Conservation (phyloP, 2,797 vertebrate genomes). For the Eulemur coronatus region DNA sequence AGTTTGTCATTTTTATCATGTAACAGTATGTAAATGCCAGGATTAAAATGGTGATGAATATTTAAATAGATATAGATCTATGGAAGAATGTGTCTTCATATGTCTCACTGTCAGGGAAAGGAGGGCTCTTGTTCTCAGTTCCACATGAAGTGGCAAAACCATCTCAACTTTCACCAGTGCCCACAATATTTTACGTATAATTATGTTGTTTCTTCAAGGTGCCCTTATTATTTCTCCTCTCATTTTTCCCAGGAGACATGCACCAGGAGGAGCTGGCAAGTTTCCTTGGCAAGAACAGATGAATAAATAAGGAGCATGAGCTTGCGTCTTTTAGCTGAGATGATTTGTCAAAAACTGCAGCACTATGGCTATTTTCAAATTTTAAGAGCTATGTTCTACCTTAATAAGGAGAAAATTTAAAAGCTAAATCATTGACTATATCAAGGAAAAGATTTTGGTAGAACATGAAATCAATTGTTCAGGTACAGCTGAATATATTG, state of each 20-base stretch:
- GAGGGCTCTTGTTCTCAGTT: slow-evolving; percentile 55
- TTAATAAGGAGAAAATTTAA: slow-evolving; percentile 39
- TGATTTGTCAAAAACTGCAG: slow-evolving; percentile 64
- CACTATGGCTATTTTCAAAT: slow-evolving; percentile 33
- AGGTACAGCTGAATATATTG: neutral
- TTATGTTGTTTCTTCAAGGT: slow-evolving; percentile 74
- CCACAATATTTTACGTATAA: slow-evolving; percentile 45
- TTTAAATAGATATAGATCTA: neutral
- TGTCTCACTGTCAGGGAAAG: slow-evolving; percentile 1
- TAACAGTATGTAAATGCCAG: neutral
- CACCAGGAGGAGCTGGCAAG: slow-evolving; percentile 55
- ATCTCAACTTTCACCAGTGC: neutral
- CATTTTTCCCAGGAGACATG: slow-evolving; percentile 61
- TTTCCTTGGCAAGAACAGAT: slow-evolving; percentile 64
- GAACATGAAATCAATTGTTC: neutral
- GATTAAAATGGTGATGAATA: slow-evolving; percentile 11
- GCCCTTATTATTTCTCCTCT: slow-evolving; percentile 71
- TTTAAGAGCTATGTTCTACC: slow-evolving; percentile 34
- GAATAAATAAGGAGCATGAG: slow-evolving; percentile 67
- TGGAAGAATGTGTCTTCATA: neutral
- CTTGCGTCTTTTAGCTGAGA: slow-evolving; percentile 60
- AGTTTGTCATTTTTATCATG: slow-evolving; percentile 1
- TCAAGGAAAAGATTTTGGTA: slow-evolving; percentile 26
- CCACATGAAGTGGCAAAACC: slow-evolving; percentile 63
- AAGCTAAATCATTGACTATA: slow-evolving; percentile 24